Percentiles rank a stretch among this genome's conserved stretches.
These are phyloP conservation scores for Megalops atlanticus DNA, from an alignment of 2,113 vertebrate species.

Conservation along the genomic window DNA sequence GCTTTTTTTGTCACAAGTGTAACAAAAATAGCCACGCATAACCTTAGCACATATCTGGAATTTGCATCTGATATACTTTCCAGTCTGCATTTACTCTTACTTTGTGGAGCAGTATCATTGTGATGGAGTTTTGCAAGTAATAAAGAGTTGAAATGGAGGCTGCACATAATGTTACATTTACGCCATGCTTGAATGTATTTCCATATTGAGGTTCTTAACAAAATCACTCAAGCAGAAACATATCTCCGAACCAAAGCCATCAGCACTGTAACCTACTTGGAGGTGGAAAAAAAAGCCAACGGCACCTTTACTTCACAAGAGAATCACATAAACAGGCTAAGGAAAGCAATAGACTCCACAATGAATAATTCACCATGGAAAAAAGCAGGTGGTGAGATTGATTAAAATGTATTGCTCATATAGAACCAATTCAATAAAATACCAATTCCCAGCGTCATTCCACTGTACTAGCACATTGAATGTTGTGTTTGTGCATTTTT, in stretches of 20 bases:
- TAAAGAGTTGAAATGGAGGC: neutral
- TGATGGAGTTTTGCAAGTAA: neutral
- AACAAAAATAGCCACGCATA: too few relatives aligned
- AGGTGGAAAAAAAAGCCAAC: neutral
- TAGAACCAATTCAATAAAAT: slow-evolving; percentile 12
- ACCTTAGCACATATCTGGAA: neutral
- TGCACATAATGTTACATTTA: neutral
- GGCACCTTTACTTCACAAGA: neutral
- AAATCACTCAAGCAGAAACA: neutral
- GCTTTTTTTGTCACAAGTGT: too few relatives aligned
- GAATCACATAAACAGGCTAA: slow-evolving; percentile 1
- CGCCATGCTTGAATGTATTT: neutral
- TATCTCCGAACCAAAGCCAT: neutral
- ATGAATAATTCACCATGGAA: slow-evolving; percentile 20
- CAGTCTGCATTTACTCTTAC: neutral
- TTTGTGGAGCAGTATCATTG: neutral
- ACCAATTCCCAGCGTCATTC: slow-evolving; percentile 1
- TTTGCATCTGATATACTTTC: neutral
- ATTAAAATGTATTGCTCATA: slow-evolving; percentile 20
- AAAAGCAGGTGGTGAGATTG: neutral
- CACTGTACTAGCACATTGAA: slow-evolving; percentile 17
- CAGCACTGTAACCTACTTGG: neutral
- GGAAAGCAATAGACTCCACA: neutral
- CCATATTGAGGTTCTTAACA: slow-evolving; percentile 10
- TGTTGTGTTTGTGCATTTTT: too few relatives aligned